phyloP scores from a whole-genome alignment of 2,797 vertebrate genomes.

The Nannoperca australis region DNA sequence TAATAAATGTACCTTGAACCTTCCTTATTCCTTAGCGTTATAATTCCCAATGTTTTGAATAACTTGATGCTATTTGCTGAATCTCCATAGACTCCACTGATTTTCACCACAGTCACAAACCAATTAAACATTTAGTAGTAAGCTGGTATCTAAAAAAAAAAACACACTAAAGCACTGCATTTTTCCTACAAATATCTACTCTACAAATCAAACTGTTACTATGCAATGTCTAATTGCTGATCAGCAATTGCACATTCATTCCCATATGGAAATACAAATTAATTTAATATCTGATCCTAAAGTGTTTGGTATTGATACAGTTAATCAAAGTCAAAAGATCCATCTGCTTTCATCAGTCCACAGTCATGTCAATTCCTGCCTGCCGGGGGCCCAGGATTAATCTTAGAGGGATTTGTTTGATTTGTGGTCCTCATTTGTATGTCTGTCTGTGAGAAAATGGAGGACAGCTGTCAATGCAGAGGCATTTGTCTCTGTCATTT shows the following conservation, averaged over 20 bases:
- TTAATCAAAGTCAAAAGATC: constrained; percentile 80
- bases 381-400: constrained; percentile 72
- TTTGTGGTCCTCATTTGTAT: constrained; percentile 84
- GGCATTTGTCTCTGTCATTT: constrained; percentile 87
- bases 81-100: not conserved
- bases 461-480: constrained; percentile 87
- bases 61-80: not conserved
- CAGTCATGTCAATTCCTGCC: constrained; percentile 68
- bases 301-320: constrained; percentile 79
- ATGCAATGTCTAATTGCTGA: constrained; percentile 13
- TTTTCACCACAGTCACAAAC: not conserved
- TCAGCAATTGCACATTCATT: constrained; percentile 25
- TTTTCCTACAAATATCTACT: no score
- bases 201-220: constrained; percentile 1
- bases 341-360: constrained; percentile 74
- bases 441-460: constrained; percentile 86
- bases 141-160: not conserved
- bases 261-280: constrained; percentile 54
- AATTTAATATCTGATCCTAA: constrained; percentile 71
- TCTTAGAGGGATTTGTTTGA: constrained; percentile 79
- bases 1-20: no score
- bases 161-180: not conserved
- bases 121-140: not conserved
- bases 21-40: not conserved
- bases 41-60: not conserved